These are phyloP conservation scores for Triplophysa bombifrons DNA, from an alignment of 2,797 vertebrate genomes.

Conservation along the genomic window DNA sequence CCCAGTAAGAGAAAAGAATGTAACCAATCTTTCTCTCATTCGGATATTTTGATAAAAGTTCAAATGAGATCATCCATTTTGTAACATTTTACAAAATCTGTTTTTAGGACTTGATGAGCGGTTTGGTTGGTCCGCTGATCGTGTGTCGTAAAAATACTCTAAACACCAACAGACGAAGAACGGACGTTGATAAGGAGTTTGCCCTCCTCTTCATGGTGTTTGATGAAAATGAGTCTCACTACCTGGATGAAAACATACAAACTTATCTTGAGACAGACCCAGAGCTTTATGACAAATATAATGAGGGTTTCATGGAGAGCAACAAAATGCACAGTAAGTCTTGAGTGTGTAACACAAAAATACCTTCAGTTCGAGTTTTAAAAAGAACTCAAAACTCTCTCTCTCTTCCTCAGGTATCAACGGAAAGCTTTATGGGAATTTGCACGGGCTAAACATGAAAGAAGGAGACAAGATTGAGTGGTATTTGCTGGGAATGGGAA, in stretches of 20 bases:
- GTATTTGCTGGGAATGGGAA: conserved; percentile 84
- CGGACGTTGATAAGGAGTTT: conserved; percentile 80
- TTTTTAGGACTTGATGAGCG: conserved; percentile 82
- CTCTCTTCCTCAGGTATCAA: conserved; percentile 68
- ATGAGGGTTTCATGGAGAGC: conserved; percentile 75
- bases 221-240: conserved; percentile 84
- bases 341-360: background rate
- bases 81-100: too few species aligned
- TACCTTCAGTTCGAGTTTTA: background rate
- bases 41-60: too few species aligned
- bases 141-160: conserved; percentile 79
- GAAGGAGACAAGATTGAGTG: conserved; percentile 80
- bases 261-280: conserved; percentile 64
- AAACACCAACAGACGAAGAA: conserved; percentile 71
- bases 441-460: conserved; percentile 78
- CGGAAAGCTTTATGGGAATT: conserved; percentile 81
- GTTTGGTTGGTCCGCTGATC: conserved; percentile 82
- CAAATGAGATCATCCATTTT: too few species aligned
- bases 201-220: conserved; percentile 83
- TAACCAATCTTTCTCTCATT: too few species aligned
- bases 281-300: background rate
- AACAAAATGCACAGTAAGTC: conserved; percentile 80
- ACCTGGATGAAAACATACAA: conserved; percentile 80
- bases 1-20: too few species aligned
- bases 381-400: background rate